Evolutionary conservation across 2,888 invertebrate species (phyloP), one percentile per base, ranked within the genome.

Genomic region (Cerceris rybyensis): DNA sequence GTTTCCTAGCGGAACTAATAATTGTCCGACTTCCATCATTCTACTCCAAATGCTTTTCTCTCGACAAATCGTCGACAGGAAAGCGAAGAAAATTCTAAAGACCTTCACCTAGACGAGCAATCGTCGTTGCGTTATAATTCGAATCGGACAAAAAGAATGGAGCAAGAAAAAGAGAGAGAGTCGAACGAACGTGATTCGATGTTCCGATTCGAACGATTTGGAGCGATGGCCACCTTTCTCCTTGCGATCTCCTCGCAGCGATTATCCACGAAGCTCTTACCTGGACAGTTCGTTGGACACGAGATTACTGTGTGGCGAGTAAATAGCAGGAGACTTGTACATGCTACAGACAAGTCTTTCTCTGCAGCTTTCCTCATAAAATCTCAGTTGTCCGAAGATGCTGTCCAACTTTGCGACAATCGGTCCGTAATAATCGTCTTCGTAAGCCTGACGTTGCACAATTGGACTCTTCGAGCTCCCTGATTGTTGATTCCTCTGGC

Each of bases 231-330:
- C 86, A 89, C 91, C 91, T 92, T 92, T 92, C 92, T 91, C 91
- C 88, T 87, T 80, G 82, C 83, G 84, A 88, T 88, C 82, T 84
- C 76, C 81, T 50, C 9, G 50, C 9, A 50, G 11, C 9, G n/a
- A 7, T 59, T 8, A 14, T 49, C 61, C 13, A 13, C 17, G 8
- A 13, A 13, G 7, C 6, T 13, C 63, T 94, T 92, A 97, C 98
- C 97, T 96, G 95, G 97, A 97, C 59, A 98, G 93, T 91, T 97
- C 97, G 55, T 96, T 96, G 16, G 97, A 97, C 67, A 98, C 94
- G 76, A 97, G 94, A 92, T 98, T 98, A 90, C 97, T 97, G 90
- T 97, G 96, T 0, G 97, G 98, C 76, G 97, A 96, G 88, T 96
- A 97, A 86, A 95, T 95, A 80, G 94, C 94, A 0, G 97, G 98